These are phyloP conservation scores for Coptotermes formosanus DNA, from an alignment of 1,140 invertebrate genomes.

Conservation along the genomic window DNA sequence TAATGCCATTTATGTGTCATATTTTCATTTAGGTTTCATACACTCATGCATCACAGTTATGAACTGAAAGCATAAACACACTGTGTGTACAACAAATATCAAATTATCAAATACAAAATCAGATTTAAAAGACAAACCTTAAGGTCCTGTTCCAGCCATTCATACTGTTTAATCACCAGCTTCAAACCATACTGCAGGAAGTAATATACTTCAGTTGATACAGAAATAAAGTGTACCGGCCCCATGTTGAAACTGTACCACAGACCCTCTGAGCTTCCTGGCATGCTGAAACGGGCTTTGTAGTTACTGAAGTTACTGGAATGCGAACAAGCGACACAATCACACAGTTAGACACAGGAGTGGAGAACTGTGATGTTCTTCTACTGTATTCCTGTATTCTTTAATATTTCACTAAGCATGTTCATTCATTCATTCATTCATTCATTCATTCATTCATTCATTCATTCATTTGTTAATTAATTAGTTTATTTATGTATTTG, in stretches of 20 bases:
- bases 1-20: too few relatives aligned
- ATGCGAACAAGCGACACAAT: conserved; percentile 43
- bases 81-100: not conserved
- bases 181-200: conserved; percentile 85
- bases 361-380: too few relatives aligned
- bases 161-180: conserved; percentile 79
- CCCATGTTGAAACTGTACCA: conserved; percentile 92
- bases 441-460: too few relatives aligned
- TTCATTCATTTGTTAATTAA: too few relatives aligned
- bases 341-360: too few relatives aligned
- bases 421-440: too few relatives aligned
- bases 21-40: too few relatives aligned
- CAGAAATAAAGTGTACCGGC: conserved; percentile 84
- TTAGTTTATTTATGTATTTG: too few relatives aligned
- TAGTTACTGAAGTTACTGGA: conserved; percentile 87
- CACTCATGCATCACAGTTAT: too few relatives aligned
- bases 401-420: too few relatives aligned
- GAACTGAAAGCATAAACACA: too few relatives aligned
- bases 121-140: conserved; percentile 40
- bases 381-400: too few relatives aligned
- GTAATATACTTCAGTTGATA: conserved; percentile 96
- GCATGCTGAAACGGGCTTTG: conserved; percentile 84
- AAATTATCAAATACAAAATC: not conserved
- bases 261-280: conserved; percentile 69
- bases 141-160: conserved; percentile 86